Evolutionary conservation across 2,888 invertebrate genomes (phyloP).

Genomic region (Eupeodes latifasciatus): DNA sequence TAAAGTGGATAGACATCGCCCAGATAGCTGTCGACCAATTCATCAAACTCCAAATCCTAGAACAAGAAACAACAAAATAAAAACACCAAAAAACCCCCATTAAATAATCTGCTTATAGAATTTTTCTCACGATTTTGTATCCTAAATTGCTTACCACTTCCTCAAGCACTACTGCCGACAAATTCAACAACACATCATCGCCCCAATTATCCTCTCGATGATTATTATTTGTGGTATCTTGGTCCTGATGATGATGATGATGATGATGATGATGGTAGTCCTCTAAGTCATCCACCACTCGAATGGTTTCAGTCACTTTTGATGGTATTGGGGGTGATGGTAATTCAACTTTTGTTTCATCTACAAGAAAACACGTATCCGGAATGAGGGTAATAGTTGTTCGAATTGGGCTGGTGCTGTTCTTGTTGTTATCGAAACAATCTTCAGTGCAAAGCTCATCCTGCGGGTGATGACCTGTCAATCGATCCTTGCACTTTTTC

Average conservation of each 20-base stretch:
- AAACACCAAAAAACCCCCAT: not conserved
- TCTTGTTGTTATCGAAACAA: constrained; percentile 61
- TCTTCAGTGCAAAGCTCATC: constrained; percentile 70
- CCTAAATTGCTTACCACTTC: constrained; percentile 60
- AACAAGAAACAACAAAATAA: constrained; percentile 35
- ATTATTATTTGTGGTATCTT: constrained; percentile 29
- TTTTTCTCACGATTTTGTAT: constrained; percentile 46
- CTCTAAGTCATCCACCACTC: not conserved
- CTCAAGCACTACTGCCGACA: constrained; percentile 62
- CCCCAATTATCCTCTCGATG: constrained; percentile 68
- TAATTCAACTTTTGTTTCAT: constrained; percentile 50
- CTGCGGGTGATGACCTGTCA: constrained; percentile 81
- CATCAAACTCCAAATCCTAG: constrained; percentile 79
- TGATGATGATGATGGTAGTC: not conserved
- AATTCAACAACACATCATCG: constrained; percentile 64
- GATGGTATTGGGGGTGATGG: constrained; percentile 44
- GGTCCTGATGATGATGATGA: constrained; percentile 10
- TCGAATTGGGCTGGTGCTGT: constrained; percentile 60
- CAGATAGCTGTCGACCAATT: constrained; percentile 87
- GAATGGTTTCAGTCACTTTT: constrained; percentile 32
- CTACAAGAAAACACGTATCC: constrained; percentile 52
- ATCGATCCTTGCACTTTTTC: constrained; percentile 83
- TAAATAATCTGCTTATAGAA: not conserved
- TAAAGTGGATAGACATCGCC: constrained; percentile 87
- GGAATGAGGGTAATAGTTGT: constrained; percentile 26